A percentile compares a stretch with the other conserved stretches of the same genome.
These are phyloP conservation scores for Subacronicta megacephala DNA, from an alignment of 2,888 invertebrate species.

Conservation along the genomic window DNA sequence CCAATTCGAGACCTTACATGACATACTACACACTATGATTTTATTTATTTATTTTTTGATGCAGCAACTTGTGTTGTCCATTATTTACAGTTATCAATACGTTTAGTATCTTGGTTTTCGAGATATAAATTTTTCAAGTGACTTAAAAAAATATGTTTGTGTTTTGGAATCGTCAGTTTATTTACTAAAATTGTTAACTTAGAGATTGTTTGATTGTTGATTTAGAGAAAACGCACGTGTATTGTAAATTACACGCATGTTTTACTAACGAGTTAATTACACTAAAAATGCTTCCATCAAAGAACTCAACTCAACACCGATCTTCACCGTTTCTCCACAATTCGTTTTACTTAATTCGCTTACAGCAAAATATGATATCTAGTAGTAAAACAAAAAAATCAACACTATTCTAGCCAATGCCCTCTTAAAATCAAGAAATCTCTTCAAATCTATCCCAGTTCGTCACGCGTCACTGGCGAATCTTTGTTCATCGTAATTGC, in stretches of 20 bases:
- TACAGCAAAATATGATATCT: slow-evolving; percentile 23
- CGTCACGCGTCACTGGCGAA: slow-evolving; percentile 64
- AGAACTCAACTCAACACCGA: slow-evolving; percentile 11
- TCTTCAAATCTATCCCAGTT: slow-evolving; percentile 52
- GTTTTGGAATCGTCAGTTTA: no score
- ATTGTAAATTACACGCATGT: slow-evolving; percentile 12
- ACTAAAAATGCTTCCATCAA: slow-evolving; percentile 19
- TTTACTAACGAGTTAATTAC: slow-evolving; percentile 35
- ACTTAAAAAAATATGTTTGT: no score
- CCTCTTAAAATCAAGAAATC: slow-evolving; percentile 48
- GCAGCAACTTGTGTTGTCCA: no score
- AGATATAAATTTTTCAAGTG: no score
- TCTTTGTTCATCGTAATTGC: slow-evolving; percentile 70
- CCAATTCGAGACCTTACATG: slow-evolving; percentile 58
- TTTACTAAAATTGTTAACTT: background rate
- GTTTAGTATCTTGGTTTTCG: no score
- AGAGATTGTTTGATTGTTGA: no score
- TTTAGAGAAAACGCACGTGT: background rate
- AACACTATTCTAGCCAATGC: slow-evolving; percentile 33
- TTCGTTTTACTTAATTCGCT: slow-evolving; percentile 41
- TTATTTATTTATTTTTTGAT: no score
- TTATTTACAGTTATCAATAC: no score
- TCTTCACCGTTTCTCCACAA: slow-evolving; percentile 33
- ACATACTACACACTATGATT: slow-evolving; percentile 48
- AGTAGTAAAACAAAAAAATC: slow-evolving; percentile 34